Evolutionary conservation across 2,113 vertebrate genomes (phyloP), one percentile per base, ranked within the genome.

Genomic region (Geothlypis trichas): DNA sequence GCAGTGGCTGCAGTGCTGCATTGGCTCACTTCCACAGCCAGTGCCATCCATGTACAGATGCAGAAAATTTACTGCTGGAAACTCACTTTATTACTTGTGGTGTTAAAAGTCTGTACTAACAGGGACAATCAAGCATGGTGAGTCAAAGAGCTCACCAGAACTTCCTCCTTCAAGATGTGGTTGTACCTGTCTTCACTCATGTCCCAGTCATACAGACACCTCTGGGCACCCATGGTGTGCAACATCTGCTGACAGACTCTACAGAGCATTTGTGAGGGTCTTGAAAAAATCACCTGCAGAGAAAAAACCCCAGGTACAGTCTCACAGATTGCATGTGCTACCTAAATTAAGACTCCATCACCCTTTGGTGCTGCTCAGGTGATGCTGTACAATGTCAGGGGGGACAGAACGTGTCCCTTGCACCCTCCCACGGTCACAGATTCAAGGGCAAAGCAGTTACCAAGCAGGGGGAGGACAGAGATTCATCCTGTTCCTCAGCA

Each of bases 21-120:
- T 2, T 88, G 86, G 83, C 79, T 86, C 58, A 12, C 42, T 90
- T 88, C 82, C 82, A 91, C 78, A 52, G 41, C 44, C 44, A 41
- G 74, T 78, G 61, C 52, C 8, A 0, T 37, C 87, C 62, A 46
- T 5, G 41, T 88, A 88, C 37, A 95, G 76, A 80, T 66, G 52
- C 68, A 92, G 83, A 90, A 90, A 72, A 89, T 66, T 35, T 89
- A 90, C 79, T 87, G 72, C 61, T 93, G 69, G 65, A 78, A 93
- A 90, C 33, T 78, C 61, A 78, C n/a, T 84, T 74, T 33, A 58
- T 54, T 66, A 80, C 30, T 52, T 39, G 33, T 37, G 30, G 33
- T 55, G 26, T 39, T 92, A 86, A 23, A 92, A 86, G 67, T 21
- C 75, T 76, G 35, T 41, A 65, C 51, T 72, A 92, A 59, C 13